These are phyloP conservation scores for Drosophila pseudotalamancana DNA, from an alignment of 2,888 invertebrate species.

Conservation along the genomic window DNA sequence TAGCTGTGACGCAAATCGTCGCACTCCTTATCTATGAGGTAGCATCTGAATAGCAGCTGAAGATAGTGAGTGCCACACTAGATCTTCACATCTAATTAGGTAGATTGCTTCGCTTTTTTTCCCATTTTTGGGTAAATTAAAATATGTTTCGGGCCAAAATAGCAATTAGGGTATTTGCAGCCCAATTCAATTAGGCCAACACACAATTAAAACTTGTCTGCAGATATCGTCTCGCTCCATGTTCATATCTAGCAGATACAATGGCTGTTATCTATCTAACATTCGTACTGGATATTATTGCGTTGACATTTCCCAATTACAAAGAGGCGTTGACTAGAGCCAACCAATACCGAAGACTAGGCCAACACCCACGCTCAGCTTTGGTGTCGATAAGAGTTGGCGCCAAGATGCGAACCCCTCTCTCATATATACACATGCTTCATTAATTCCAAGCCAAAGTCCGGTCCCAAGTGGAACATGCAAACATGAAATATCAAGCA, in stretches of 20 bases:
- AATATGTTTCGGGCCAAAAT: conserved; percentile 58
- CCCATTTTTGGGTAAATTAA: conserved; percentile 55
- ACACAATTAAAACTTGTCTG: conserved; percentile 77
- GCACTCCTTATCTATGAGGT: conserved; percentile 46
- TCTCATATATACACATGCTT: conserved; percentile 19
- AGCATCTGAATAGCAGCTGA: conserved; percentile 55
- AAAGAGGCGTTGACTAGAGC: conserved; percentile 29
- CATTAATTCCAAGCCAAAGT: conserved; percentile 20
- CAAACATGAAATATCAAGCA: conserved; percentile 72
- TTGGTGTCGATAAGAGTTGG: conserved; percentile 26
- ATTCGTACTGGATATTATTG: conserved; percentile 18
- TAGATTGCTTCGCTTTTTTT: conserved; percentile 1
- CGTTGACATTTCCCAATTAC: conserved; percentile 76
- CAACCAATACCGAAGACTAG: not conserved
- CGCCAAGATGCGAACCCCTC: conserved; percentile 48
- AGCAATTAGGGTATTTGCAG: conserved; percentile 27
- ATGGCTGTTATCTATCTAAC: conserved; percentile 50
- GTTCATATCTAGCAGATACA: conserved; percentile 58
- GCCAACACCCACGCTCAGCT: conserved; percentile 19
- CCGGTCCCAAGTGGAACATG: conserved; percentile 50
- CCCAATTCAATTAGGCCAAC: conserved; percentile 79
- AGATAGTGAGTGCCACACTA: conserved; percentile 22
- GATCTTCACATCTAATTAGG: conserved; percentile 33
- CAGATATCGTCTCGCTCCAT: conserved; percentile 39
- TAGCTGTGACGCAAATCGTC: conserved; percentile 61